Evolutionary conservation across 2,113 vertebrate species (phyloP), one percentile per base, ranked within the genome.

Genomic region (Notarius quadriscutis): DNA sequence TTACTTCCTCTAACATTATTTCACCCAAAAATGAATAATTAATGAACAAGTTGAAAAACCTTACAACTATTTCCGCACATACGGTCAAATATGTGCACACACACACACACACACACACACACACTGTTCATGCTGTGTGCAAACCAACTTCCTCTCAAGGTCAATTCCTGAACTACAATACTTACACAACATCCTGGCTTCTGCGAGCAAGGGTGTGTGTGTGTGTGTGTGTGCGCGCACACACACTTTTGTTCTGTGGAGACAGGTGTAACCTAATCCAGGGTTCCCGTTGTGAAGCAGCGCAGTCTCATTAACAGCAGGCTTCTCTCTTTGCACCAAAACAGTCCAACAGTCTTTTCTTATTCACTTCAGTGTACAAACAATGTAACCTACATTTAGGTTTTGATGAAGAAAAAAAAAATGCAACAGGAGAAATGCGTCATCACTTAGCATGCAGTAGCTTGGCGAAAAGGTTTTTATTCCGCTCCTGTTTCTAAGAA

Each of bases 281-380:
- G 92, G 92, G 90, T 93, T 94, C 92, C 93, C 93, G 95, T 94
- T 94, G 91, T 94, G 91, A 91, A 92, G 90, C 84, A 88, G 91
- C 71, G 90, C 90, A 91, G 92, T 87, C 90, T 93, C 92, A 94
- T 94, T 93, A 93, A 92, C 90, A 30, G 69, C 78, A 77, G 69
- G 81, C 80, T 83, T 78, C 60, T 65, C 71, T 55, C 55, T 75
- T 60, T n/a, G 41, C 12, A 81, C 69, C 25, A 65, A 82, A 75
- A 62, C 75, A 72, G 86, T 18, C 67, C 18, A 17, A 51, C 69
- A 51, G 53, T 58, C 27, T 77, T 55, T 14, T 67, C 41, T 86
- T 5, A 20, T 57, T 34, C 58, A 83, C 58, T 82, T 79, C n/a
- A 30, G 22, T 30, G 78, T 81, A 57, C 27, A 51, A 72, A 80